These are phyloP conservation scores for Heliothis peltigera DNA, from an alignment of 2,888 invertebrate genomes.

Conservation along the genomic window DNA sequence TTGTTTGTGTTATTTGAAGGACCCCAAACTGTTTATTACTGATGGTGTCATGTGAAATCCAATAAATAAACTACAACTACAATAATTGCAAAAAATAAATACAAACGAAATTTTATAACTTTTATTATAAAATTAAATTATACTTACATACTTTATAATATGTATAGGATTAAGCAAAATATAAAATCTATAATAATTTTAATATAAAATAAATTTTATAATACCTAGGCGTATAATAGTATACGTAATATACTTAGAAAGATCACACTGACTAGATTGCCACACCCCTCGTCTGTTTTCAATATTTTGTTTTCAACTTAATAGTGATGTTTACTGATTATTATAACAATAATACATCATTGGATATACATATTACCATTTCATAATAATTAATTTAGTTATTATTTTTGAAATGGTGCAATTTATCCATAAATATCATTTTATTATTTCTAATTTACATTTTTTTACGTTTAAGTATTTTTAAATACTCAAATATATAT, in stretches of 20 bases:
- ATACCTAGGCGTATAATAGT: constrained; percentile 65
- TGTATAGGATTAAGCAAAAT: constrained; percentile 62
- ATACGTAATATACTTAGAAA: constrained; percentile 70
- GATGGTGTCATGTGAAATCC: no score
- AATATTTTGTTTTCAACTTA: constrained; percentile 47
- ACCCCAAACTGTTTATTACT: no score
- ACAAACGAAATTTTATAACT: constrained; percentile 43
- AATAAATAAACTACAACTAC: neutral
- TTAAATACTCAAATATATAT: no score
- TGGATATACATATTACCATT: neutral
- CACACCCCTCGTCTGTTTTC: constrained; percentile 88
- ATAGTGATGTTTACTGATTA: constrained; percentile 42
- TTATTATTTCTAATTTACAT: no score
- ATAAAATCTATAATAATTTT: constrained; percentile 67
- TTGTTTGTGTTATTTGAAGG: no score
- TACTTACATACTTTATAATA: constrained; percentile 48
- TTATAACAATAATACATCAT: neutral
- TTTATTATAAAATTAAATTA: constrained; percentile 70
- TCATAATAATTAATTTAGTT: neutral
- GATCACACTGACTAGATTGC: constrained; percentile 89
- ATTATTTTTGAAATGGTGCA: no score
- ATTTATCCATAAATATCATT: no score
- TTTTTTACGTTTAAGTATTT: no score
- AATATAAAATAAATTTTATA: constrained; percentile 64
- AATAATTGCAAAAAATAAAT: constrained; percentile 22